Base-by-base conservation (phyloP, 2,113 vertebrate genomes). In the Tonatia bakeri region DNA sequence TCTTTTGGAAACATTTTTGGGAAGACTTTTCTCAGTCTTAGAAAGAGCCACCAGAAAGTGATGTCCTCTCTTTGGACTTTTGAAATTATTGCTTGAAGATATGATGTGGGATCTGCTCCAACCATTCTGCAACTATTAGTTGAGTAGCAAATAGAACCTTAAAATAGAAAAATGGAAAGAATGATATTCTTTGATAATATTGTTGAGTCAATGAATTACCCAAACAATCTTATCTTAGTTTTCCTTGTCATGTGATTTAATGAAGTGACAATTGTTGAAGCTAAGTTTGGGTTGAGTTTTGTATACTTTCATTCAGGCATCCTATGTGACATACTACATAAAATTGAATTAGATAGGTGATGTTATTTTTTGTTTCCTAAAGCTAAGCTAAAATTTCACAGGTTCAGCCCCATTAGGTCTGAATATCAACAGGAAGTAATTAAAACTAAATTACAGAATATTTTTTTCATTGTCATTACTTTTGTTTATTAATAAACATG, bases 41-140 rank as follows among this genome's bases (percentile, higher is more conserved):
- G 54, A 84, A 84, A 52, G 12, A 20, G 59, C 10, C 20, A n/a
- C 52, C 36, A 81, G 33, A 38, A 93, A 79, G 90, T 3, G 52
- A 75, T 40, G 16, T 26, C 47, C n/a, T 96, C 31, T 95, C 28
- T 96, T 80, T 65, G 43, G 43, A 5, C 72, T 97, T 93, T 92
- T 86, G 72, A 81, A 69, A 19, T 83, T 59, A 73, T 16, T 80
- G 33, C 85, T 95, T 64, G 45, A 64, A 72, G 81, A 94, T 40
- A 28, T 56, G 52, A 52, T 76, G 3, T 3, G 82, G 38, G 59
- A 87, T 7, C 26, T 54, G 5, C 12, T 79, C 15, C 2, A 73
- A 87, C 4, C 38, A 22, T 91, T 89, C 20, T 85, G 24, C 12
- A 67, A 65, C 56, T 83, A 43, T 76, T 56, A 83, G 45, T 19